Evolutionary conservation across 1,140 invertebrate species (phyloP).

Genomic region (Hylaeus volcanicus): DNA sequence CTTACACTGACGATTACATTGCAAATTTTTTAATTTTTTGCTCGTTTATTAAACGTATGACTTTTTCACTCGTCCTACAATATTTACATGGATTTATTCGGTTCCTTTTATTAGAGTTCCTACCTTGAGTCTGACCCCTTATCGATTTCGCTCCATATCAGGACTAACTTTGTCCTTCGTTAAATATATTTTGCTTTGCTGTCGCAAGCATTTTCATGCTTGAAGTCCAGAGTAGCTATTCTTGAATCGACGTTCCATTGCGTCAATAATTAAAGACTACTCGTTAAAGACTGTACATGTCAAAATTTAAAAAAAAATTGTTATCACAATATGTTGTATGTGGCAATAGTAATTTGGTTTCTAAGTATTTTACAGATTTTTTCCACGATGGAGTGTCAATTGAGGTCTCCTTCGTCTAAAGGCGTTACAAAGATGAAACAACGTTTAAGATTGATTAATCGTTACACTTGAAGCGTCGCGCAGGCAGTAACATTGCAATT

Average conservation of each 20-base stretch:
- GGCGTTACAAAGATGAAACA: background rate
- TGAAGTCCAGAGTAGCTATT: background rate
- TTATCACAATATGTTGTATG: too few relatives aligned
- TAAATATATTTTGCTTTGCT: background rate
- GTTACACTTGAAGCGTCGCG: background rate
- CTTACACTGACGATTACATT: background rate
- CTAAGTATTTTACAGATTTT: too few relatives aligned
- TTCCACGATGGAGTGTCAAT: too few relatives aligned
- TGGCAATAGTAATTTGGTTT: too few relatives aligned
- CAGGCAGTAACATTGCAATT: constrained; percentile 8
- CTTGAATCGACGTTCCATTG: background rate
- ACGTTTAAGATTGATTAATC: background rate
- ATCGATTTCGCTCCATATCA: constrained; percentile 18
- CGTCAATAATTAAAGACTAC: background rate
- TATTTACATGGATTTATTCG: background rate
- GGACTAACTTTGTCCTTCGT: background rate
- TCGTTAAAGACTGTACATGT: too few relatives aligned
- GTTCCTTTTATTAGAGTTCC: background rate
- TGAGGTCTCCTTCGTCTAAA: too few relatives aligned
- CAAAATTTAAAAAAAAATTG: too few relatives aligned
- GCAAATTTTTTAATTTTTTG: background rate
- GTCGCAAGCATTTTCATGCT: background rate
- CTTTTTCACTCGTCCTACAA: background rate
- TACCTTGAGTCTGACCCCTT: constrained; percentile 2
- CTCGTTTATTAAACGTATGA: background rate